phyloP scores from a whole-genome alignment of 2,113 vertebrate species.

The Triplophysa siluroides region DNA sequence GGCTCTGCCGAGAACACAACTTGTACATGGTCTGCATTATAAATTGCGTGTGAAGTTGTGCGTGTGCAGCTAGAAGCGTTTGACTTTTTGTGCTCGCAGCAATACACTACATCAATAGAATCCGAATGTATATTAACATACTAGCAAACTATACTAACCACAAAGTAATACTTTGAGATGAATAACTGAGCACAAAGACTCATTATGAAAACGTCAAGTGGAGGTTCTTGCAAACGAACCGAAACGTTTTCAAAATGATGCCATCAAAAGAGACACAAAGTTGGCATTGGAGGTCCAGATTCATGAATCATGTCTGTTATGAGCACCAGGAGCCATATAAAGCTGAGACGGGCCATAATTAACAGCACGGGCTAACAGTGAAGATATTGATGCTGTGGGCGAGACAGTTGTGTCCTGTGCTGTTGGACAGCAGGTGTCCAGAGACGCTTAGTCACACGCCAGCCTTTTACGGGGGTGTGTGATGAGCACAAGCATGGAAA shows the following conservation, averaged over 20 bases:
- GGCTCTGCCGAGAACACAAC: too few species aligned
- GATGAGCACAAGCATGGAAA: constrained; percentile 47
- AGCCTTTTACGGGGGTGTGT: constrained; percentile 48
- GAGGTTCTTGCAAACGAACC: neutral
- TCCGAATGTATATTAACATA: too few species aligned
- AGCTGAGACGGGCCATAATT: constrained; percentile 25
- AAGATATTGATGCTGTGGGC: constrained; percentile 46
- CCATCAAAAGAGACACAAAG: neutral
- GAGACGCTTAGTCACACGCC: constrained; percentile 52
- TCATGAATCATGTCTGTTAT: constrained; percentile 30
- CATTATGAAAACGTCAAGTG: neutral
- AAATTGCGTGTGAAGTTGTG: too few species aligned
- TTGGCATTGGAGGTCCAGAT: constrained; percentile 19
- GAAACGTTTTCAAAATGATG: neutral
- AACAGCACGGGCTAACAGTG: constrained; percentile 33
- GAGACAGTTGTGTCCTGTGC: constrained; percentile 49
- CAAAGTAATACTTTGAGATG: neutral
- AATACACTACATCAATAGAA: too few species aligned
- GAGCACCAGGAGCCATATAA: constrained; percentile 27
- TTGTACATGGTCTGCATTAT: too few species aligned
- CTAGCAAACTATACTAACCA: too few species aligned
- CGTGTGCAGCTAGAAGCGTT: too few species aligned
- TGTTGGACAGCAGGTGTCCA: constrained; percentile 54
- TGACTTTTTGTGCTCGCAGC: too few species aligned
- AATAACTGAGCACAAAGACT: neutral